Evolutionary conservation across 2,888 invertebrate species (phyloP).

Genomic region (Argyresthia goedartella): DNA sequence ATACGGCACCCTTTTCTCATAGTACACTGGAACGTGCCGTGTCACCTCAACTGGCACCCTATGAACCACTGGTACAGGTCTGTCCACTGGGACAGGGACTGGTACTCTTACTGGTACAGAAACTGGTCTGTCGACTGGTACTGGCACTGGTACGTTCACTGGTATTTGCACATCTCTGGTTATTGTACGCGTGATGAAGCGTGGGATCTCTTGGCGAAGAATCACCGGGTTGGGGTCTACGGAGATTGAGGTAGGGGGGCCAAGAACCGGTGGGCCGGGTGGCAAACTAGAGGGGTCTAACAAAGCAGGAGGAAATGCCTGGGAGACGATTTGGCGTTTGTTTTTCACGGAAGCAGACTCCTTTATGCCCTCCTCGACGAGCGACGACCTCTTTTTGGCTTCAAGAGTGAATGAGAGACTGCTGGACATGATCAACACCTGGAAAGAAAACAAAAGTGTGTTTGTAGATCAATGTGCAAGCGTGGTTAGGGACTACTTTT

Average conservation of each 20-base stretch:
- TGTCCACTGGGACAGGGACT: constrained; percentile 63
- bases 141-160: constrained; percentile 20
- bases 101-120: constrained; percentile 65
- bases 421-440: constrained; percentile 50
- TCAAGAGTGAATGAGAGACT: constrained; percentile 44
- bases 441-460: constrained; percentile 17
- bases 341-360: constrained; percentile 41
- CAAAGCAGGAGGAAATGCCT: constrained; percentile 17
- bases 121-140: constrained; percentile 46
- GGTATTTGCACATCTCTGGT: constrained; percentile 36
- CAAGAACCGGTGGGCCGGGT: constrained; percentile 23
- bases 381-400: constrained; percentile 32
- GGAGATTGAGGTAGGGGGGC: constrained; percentile 37
- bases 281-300: constrained; percentile 20
- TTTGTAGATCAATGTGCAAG: not conserved
- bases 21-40: constrained; percentile 58
- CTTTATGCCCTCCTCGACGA: constrained; percentile 47
- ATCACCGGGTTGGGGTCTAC: constrained; percentile 57
- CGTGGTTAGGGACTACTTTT: not conserved
- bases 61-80: constrained; percentile 66
- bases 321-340: constrained; percentile 39
- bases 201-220: constrained; percentile 53
- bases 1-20: constrained; percentile 59
- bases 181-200: constrained; percentile 55
- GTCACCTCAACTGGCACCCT: constrained; percentile 63